Base-by-base conservation (phyloP, 2,797 vertebrate species). In the Myotis daubentonii region DNA sequence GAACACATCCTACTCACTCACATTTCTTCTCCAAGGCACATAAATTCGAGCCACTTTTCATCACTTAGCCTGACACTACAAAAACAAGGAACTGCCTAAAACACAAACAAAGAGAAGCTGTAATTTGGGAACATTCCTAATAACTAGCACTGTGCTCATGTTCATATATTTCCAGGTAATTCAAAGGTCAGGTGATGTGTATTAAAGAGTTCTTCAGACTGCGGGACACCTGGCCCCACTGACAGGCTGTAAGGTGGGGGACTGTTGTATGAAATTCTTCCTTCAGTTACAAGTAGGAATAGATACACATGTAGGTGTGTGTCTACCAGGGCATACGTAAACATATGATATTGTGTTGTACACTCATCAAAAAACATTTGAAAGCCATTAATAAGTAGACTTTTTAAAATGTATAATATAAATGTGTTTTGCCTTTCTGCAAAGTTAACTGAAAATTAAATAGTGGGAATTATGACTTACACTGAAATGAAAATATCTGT, bases 211-310 rank as follows among this genome's bases (percentile, higher is more conserved):
- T 62, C 81, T 83, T 74, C 55, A 33, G 60, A 33, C 0, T 33
- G 36, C 2, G 49, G 28, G 20, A 25, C 22, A 22, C 17, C 9
- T 12, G 38, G 11, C 23, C 22, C 7, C 36, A 36, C 5, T 0
- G 62, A 2, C 0, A 47, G 47, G 17, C n/a, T 0, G 0, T 4
- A 25, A n/a, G 38, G 15, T 1, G 11, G 11, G 20, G 25, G 66
- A 16, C 3, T 13, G 8, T 7, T 4, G 10, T 3, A 28, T 11
- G 30, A 36, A 41, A 30, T 2, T 66, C 57, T 25, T n/a, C 36
- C 62, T 55, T 36, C 47, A 57, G 25, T 13, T 38, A 11, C 6
- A n/a, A 57, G 53, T 4, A 8, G 20, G 49, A 76, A 51, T 4
- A 22, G 7, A 9, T 2, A 33, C n/a, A 30, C 2, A 20, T 30